Evolutionary conservation across 2,797 vertebrate genomes (phyloP).

Genomic region (Podarcis lilfordi): DNA sequence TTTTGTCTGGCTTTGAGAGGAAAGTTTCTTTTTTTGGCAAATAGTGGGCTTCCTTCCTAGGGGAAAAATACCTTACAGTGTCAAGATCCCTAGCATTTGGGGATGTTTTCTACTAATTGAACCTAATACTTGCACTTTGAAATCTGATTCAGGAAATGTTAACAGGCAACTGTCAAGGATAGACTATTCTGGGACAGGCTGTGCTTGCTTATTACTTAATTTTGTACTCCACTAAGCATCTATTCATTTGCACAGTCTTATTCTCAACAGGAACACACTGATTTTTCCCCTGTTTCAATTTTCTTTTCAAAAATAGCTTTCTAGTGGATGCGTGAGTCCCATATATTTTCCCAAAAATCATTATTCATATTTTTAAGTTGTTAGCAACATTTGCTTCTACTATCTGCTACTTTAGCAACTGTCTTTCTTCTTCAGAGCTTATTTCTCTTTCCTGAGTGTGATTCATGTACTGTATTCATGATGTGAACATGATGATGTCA

Average conservation of each 20-base stretch:
- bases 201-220: neutral
- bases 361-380: neutral
- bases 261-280: neutral
- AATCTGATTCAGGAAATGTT: neutral
- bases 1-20: slow-evolving; percentile 44
- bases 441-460: neutral
- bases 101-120: slow-evolving; percentile 26
- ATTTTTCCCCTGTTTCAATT: neutral
- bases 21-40: slow-evolving; percentile 33
- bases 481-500: neutral
- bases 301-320: neutral
- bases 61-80: slow-evolving; percentile 32
- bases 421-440: neutral
- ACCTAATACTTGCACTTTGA: neutral
- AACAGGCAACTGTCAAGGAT: neutral
- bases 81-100: slow-evolving; percentile 18
- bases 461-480: neutral
- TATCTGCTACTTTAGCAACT: neutral
- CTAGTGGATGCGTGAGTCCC: too few relatives aligned
- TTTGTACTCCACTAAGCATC: neutral
- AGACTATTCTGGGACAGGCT: neutral
- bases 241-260: neutral
- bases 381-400: neutral
- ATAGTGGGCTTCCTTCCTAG: slow-evolving; percentile 38
- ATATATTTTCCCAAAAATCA: neutral